phyloP scores from a whole-genome alignment of 2,113 vertebrate genomes.

The Dasyornis broadbenti region DNA sequence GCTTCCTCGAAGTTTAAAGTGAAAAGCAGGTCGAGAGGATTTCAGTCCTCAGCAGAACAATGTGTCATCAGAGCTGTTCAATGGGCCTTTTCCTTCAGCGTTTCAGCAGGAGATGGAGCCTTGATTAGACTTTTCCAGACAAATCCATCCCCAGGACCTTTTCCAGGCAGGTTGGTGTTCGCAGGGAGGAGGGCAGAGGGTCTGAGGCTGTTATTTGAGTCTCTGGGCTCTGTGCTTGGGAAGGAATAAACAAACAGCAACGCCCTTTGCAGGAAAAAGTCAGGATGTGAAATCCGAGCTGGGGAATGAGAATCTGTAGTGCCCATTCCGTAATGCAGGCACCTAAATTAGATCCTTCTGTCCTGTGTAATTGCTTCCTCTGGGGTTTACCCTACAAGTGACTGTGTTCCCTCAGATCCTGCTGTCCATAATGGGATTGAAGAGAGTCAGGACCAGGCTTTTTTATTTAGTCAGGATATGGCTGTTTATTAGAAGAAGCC shows the following conservation, averaged over 20 bases:
- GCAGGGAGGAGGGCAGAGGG: neutral
- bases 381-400: neutral
- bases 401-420: neutral
- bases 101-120: neutral
- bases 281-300: constrained; percentile 3
- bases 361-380: neutral
- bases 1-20: neutral
- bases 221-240: neutral
- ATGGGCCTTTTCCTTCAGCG: neutral
- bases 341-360: neutral
- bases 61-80: neutral
- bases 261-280: neutral
- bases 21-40: neutral
- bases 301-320: neutral
- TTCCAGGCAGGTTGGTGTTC: neutral
- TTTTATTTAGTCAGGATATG: neutral
- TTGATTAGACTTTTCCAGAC: neutral
- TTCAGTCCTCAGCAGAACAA: neutral
- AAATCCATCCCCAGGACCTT: neutral
- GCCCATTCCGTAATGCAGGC: neutral
- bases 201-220: neutral
- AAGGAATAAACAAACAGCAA: neutral
- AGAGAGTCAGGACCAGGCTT: neutral
- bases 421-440: neutral
- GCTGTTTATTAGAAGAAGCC: neutral